Evolutionary conservation across 2,888 invertebrate species (phyloP).

Genomic region (Eupithecia tripunctaria): DNA sequence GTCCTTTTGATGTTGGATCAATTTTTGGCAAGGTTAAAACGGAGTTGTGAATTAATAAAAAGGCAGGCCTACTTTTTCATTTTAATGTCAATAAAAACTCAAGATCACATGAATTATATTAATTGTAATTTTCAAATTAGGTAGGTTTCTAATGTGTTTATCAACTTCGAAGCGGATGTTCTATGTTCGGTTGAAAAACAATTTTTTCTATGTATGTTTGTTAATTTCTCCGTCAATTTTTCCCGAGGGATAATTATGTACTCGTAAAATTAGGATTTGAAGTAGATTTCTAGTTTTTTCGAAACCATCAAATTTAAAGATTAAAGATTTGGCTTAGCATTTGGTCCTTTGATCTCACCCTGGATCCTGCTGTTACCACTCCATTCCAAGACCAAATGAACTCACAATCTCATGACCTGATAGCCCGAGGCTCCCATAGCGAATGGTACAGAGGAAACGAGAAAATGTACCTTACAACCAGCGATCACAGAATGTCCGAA

Average conservation of each 20-base stretch:
- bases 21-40: neutral
- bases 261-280: no score
- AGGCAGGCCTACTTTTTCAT: neutral
- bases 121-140: neutral
- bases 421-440: neutral
- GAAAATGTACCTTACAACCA: neutral
- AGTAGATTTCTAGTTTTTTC: no score
- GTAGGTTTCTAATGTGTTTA: no score
- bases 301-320: no score
- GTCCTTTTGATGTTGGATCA: conserved; percentile 1
- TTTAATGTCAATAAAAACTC: neutral
- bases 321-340: neutral
- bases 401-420: neutral
- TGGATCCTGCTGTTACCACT: neutral
- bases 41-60: neutral
- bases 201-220: no score
- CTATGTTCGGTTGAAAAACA: no score
- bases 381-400: neutral
- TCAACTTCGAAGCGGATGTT: no score
- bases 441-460: neutral
- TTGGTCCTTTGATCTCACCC: neutral
- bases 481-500: neutral
- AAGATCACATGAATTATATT: neutral
- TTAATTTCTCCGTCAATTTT: no score
- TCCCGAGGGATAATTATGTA: no score